Evolutionary conservation across 2,113 vertebrate species (phyloP), one percentile per base, ranked within the genome.

Genomic region (Istiophorus platypterus): DNA sequence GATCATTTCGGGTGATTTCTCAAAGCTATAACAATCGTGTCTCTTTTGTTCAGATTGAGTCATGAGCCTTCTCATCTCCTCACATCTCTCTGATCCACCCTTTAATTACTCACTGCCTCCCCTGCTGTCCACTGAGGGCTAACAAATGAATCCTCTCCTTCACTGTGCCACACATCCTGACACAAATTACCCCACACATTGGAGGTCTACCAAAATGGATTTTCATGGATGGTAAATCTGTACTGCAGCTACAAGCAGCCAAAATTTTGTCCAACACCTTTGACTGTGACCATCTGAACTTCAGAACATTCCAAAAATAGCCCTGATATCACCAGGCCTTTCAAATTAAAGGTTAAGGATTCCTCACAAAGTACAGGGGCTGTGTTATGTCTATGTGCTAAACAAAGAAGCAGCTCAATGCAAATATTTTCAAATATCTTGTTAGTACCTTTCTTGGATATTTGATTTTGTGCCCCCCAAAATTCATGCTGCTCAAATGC

Each of bases 51-150:
- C 41, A 87, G 27, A 79, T 57, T 84, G 74, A 85, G 69, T 84
- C 89, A 85, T 87, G 71, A 63, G 57, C 65, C 54, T 72, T 82
- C 84, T 91, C 88, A 76, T 85, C 72, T 69, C 67, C 71, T 75
- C 78, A 68, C 77, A 71, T 88, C 82, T 62, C 74, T 79, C 78
- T 70, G 71, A 81, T 84, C 76, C 78, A 62, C 71, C 56, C 61
- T 87, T 85, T 83, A 89, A 91, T 92, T 88, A 82, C 76, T 91
- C 86, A 85, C 83, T 83, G 81, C 78, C 83, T 81, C 76, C 84
- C 70, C 81, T 80, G 79, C 81, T 83, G 88, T 91, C 88, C 70
- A 27, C 72, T 15, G 49, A 88, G 41, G 56, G 68, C 78, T 45
- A 61, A 82, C 67, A 74, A 87, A 86, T 87, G 56, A 81, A 81